Percentiles rank a stretch among this genome's conserved stretches.
These are phyloP conservation scores for Drosophila neonasuta DNA, from an alignment of 2,888 invertebrate genomes.

Conservation along the genomic window DNA sequence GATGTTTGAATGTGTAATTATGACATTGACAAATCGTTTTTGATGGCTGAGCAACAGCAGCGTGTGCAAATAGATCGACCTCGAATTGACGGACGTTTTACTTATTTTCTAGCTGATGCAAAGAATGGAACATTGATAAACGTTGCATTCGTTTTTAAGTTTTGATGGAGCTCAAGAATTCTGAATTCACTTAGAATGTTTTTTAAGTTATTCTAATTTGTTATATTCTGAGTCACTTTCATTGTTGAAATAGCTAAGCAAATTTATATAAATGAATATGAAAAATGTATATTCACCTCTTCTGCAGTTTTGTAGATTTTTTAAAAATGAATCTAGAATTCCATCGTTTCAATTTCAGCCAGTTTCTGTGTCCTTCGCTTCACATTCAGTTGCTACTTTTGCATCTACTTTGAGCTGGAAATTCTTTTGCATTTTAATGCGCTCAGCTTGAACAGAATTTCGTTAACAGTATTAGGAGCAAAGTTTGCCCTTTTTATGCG, in stretches of 20 bases:
- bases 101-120: not conserved
- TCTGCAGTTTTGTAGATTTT: too few relatives aligned
- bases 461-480: conserved; percentile 6
- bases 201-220: too few relatives aligned
- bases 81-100: not conserved
- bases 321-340: too few relatives aligned
- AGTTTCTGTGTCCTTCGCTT: not conserved
- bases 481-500: conserved; percentile 7
- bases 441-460: conserved; percentile 14
- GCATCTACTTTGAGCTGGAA: not conserved
- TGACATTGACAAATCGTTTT: conserved; percentile 43
- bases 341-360: too few relatives aligned
- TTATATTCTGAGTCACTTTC: too few relatives aligned
- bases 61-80: conserved; percentile 1
- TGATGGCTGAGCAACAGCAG: conserved; percentile 8
- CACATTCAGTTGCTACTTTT: not conserved
- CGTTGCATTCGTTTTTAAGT: not conserved
- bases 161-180: too few relatives aligned
- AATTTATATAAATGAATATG: too few relatives aligned
- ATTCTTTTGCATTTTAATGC: conserved; percentile 5
- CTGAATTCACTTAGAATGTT: too few relatives aligned
- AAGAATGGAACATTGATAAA: not conserved
- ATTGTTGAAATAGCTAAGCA: too few relatives aligned
- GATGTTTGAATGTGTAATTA: conserved; percentile 41
- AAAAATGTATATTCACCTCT: too few relatives aligned